A percentile compares a stretch with the other conserved stretches of the same genome.
Evolutionary conservation across 2,113 vertebrate species (phyloP).

Genomic region (Leptodactylus fuscus): DNA sequence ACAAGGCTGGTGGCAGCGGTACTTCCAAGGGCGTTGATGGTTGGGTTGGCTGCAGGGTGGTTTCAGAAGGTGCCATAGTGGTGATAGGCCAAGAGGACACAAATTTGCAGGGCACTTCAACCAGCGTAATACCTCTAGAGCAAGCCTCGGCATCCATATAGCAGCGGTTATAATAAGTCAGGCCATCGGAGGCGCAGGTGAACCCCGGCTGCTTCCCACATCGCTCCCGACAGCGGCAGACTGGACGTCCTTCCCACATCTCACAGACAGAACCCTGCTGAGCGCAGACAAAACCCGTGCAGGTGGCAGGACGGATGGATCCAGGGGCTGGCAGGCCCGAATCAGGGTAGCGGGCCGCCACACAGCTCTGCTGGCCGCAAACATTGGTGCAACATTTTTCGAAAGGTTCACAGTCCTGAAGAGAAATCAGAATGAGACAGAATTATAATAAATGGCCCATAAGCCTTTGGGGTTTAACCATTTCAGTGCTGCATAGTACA

Average conservation of each 20-base stretch:
- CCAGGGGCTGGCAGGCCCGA: conserved; percentile 68
- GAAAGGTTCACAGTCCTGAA: conserved; percentile 85
- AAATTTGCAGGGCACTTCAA: conserved; percentile 88
- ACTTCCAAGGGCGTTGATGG: conserved; percentile 68
- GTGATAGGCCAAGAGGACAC: conserved; percentile 86
- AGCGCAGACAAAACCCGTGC: conserved; percentile 85
- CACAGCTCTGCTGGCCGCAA: conserved; percentile 92
- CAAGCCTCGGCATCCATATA: conserved; percentile 98
- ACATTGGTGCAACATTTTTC: conserved; percentile 98
- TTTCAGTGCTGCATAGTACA: too few species aligned
- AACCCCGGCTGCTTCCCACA: conserved; percentile 97
- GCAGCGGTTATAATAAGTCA: conserved; percentile 98
- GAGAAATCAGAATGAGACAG: background rate
- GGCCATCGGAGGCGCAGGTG: conserved; percentile 93
- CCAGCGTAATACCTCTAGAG: conserved; percentile 82
- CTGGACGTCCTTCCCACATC: conserved; percentile 91
- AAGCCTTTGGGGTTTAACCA: too few species aligned
- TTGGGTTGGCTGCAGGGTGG: conserved; percentile 81
- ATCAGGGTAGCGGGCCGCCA: conserved; percentile 88
- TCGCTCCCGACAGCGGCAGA: conserved; percentile 93
- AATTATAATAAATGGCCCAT: too few species aligned
- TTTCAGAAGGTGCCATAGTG: conserved; percentile 83
- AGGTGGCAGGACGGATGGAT: conserved; percentile 72
- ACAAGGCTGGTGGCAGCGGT: conserved; percentile 84
- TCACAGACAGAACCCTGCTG: conserved; percentile 94